Conservation (phyloP, 2,113 vertebrate species). For the Anolis sagrei region DNA sequence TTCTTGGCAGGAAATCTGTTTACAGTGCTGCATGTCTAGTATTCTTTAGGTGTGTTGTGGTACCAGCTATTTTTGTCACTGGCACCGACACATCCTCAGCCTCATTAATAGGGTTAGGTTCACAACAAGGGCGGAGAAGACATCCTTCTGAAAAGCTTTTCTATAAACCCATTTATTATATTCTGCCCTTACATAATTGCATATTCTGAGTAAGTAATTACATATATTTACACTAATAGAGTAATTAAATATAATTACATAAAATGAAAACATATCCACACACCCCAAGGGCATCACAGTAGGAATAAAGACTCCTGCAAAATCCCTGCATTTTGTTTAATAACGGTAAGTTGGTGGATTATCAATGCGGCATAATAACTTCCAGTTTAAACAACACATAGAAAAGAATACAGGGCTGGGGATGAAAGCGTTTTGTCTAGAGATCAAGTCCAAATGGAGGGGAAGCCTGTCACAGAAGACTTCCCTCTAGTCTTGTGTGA, state of each 20-base stretch:
- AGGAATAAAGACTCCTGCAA: slow-evolving; percentile 46
- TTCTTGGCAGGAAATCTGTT: background rate
- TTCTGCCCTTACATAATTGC: slow-evolving; percentile 70
- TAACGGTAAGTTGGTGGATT: slow-evolving; percentile 10
- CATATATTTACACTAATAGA: slow-evolving; percentile 77
- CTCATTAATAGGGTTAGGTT: slow-evolving; percentile 41
- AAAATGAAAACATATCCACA: slow-evolving; percentile 76
- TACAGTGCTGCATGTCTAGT: background rate
- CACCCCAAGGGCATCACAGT: slow-evolving; percentile 58
- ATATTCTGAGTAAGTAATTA: slow-evolving; percentile 75
- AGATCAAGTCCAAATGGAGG: no score
- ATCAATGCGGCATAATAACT: no score
- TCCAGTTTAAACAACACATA: background rate
- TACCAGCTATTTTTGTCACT: slow-evolving; percentile 32
- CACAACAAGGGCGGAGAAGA: slow-evolving; percentile 52
- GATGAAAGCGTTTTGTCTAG: background rate
- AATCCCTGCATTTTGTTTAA: slow-evolving; percentile 45
- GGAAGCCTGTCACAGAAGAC: no score
- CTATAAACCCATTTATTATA: slow-evolving; percentile 67
- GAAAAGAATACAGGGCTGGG: background rate
- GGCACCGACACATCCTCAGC: slow-evolving; percentile 42
- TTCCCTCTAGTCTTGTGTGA: no score
- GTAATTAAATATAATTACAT: slow-evolving; percentile 78
- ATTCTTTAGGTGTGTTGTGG: accelerated
- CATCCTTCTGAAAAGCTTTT: slow-evolving; percentile 58